A percentile compares a stretch with the other conserved stretches of the same genome.
phyloP scores from a whole-genome alignment of 2,888 invertebrate species.

The Agrochola lota region DNA sequence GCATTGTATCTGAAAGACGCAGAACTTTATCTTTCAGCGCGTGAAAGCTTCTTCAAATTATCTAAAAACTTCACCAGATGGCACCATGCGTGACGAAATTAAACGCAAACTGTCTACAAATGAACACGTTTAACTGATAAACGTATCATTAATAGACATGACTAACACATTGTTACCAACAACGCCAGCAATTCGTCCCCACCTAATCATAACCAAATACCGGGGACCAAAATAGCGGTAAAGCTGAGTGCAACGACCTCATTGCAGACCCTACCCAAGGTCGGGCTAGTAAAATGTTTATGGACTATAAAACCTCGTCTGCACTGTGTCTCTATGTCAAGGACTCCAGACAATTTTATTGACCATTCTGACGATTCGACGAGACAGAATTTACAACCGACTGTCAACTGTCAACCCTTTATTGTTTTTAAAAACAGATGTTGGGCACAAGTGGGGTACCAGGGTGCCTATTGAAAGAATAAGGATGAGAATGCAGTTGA shows the following conservation, averaged over 20 bases:
- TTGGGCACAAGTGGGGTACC: constrained; percentile 43
- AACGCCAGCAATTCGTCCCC: constrained; percentile 54
- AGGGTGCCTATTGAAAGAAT: constrained; percentile 35
- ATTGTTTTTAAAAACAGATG: constrained; percentile 73
- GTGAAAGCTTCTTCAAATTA: background rate
- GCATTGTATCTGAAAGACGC: constrained; percentile 11
- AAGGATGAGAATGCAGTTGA: constrained; percentile 22
- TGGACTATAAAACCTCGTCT: constrained; percentile 89
- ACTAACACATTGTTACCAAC: constrained; percentile 29
- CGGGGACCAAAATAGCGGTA: constrained; percentile 79
- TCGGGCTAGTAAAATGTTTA: constrained; percentile 90
- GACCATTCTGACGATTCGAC: constrained; percentile 81
- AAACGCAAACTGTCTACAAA: constrained; percentile 17
- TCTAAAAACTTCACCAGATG: constrained; percentile 2
- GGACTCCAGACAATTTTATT: constrained; percentile 89
- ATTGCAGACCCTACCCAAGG: constrained; percentile 89
- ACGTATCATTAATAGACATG: constrained; percentile 30
- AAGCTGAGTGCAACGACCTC: constrained; percentile 88
- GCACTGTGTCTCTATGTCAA: constrained; percentile 89
- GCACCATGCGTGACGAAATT: constrained; percentile 15
- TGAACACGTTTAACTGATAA: constrained; percentile 11
- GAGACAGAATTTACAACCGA: constrained; percentile 77
- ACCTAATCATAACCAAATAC: constrained; percentile 71
- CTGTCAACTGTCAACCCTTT: constrained; percentile 76
- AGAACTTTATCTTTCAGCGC: background rate